phyloP scores from a whole-genome alignment of 2,888 invertebrate species.

The Cryptophagus acutangulus region DNA sequence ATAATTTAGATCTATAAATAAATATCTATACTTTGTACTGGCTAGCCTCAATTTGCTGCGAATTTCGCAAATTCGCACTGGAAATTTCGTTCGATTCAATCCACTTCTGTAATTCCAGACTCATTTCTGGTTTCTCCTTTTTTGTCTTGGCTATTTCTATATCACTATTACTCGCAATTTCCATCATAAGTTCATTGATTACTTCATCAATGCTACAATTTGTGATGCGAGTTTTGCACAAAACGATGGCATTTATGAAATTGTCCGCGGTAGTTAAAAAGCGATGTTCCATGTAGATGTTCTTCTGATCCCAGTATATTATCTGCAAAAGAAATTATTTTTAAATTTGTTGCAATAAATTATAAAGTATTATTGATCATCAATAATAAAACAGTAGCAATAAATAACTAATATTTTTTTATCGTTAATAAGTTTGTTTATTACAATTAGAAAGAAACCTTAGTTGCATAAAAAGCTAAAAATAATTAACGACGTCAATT shows the following conservation, averaged over 20 bases:
- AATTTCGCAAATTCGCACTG: slow-evolving; percentile 57
- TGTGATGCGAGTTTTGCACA: slow-evolving; percentile 56
- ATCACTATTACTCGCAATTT: slow-evolving; percentile 26
- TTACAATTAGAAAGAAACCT: too few species aligned
- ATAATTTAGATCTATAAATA: too few species aligned
- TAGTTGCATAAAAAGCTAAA: too few species aligned
- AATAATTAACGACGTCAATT: too few species aligned
- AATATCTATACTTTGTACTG: too few species aligned
- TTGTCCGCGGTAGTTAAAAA: slow-evolving; percentile 67
- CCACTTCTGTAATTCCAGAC: slow-evolving; percentile 64
- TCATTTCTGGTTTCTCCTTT: slow-evolving; percentile 56
- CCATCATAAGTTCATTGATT: slow-evolving; percentile 44
- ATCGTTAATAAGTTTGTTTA: neutral
- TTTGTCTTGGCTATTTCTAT: slow-evolving; percentile 37
- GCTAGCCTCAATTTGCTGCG: too few species aligned
- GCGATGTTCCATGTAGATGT: slow-evolving; percentile 79
- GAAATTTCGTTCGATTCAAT: slow-evolving; percentile 68
- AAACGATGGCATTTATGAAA: slow-evolving; percentile 62
- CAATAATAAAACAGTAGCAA: too few species aligned
- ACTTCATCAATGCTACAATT: slow-evolving; percentile 55
- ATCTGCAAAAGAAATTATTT: slow-evolving; percentile 56
- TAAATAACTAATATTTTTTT: too few species aligned
- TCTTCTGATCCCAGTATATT: slow-evolving; percentile 79
- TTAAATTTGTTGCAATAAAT: too few species aligned
- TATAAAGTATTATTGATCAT: too few species aligned